A percentile compares a stretch with the other conserved stretches of the same genome.
Evolutionary conservation across 2,888 invertebrate species (phyloP).

Genomic region (Cryptophagus acutangulus): DNA sequence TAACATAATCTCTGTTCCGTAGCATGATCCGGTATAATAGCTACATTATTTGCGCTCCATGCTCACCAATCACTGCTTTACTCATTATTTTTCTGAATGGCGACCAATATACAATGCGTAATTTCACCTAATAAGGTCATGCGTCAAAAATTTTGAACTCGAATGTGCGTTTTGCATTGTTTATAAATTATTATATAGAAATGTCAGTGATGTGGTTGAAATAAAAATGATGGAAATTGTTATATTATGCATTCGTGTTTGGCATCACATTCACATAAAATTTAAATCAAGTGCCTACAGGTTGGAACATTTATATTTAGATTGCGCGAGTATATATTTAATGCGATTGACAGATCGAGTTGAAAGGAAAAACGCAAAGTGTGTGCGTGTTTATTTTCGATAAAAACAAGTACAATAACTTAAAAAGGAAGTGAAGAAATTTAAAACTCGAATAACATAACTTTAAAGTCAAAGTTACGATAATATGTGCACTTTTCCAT

Average conservation of each 20-base stretch:
- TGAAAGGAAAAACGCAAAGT: constrained; percentile 2
- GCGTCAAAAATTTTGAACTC: constrained; percentile 25
- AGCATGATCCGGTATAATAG: constrained; percentile 34
- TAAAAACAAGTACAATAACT: constrained; percentile 3
- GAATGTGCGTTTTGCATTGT: constrained; percentile 3
- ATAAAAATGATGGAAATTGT: too few species aligned
- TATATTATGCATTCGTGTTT: too few species aligned
- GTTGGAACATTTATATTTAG: too few species aligned
- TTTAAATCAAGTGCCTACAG: too few species aligned
- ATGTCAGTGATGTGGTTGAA: too few species aligned
- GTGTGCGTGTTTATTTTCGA: constrained; percentile 5
- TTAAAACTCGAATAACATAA: constrained; percentile 2
- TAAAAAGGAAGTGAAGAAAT: constrained; percentile 1
- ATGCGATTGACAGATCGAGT: background rate
- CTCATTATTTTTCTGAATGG: constrained; percentile 30
- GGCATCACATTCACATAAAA: too few species aligned
- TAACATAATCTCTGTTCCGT: constrained; percentile 24
- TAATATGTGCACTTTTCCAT: constrained; percentile 1
- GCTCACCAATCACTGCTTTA: constrained; percentile 30
- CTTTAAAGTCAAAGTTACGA: constrained; percentile 1
- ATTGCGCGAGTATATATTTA: background rate
- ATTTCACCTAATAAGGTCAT: constrained; percentile 35
- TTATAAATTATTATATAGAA: too few species aligned
- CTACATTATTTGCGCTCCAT: constrained; percentile 38
- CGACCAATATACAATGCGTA: constrained; percentile 34